Evolutionary conservation across 30 jellyfish, hydroid and myxozoan species (phyloP).

Genomic region (Cassiopea xamachana): DNA sequence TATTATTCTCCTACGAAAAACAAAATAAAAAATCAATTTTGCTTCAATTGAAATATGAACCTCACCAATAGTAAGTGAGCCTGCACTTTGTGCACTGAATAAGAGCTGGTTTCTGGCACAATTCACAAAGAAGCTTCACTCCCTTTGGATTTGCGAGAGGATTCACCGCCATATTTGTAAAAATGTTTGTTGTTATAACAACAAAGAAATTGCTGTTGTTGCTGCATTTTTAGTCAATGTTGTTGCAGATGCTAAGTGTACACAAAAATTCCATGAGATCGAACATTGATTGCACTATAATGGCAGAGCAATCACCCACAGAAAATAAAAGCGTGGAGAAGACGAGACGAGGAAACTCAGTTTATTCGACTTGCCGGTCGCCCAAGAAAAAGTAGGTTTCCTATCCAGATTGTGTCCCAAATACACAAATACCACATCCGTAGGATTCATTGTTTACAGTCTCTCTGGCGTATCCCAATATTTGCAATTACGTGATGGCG

Average conservation of each 20-base stretch:
- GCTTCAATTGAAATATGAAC: too few species aligned
- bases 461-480: too few species aligned
- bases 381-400: background rate
- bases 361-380: background rate
- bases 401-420: too few species aligned
- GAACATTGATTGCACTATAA: background rate
- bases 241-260: slow-evolving; percentile 5
- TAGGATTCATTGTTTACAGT: too few species aligned
- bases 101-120: slow-evolving; percentile 95
- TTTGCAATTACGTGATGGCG: too few species aligned
- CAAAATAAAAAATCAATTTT: too few species aligned
- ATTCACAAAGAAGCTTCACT: slow-evolving; percentile 88
- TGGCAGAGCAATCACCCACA: background rate
- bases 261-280: background rate
- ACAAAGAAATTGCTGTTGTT: background rate
- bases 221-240: background rate
- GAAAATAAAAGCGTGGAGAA: background rate
- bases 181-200: slow-evolving; percentile 5
- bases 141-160: slow-evolving; percentile 98
- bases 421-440: too few species aligned
- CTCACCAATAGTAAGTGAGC: slow-evolving; percentile 94
- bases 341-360: slow-evolving; percentile 7
- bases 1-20: too few species aligned
- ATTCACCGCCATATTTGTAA: slow-evolving; percentile 75
- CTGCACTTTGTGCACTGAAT: slow-evolving; percentile 92